A percentile compares a stretch with the other conserved stretches of the same genome.
These are phyloP conservation scores for Protophormia terraenovae DNA, from an alignment of 2,888 invertebrate genomes.

Conservation along the genomic window DNA sequence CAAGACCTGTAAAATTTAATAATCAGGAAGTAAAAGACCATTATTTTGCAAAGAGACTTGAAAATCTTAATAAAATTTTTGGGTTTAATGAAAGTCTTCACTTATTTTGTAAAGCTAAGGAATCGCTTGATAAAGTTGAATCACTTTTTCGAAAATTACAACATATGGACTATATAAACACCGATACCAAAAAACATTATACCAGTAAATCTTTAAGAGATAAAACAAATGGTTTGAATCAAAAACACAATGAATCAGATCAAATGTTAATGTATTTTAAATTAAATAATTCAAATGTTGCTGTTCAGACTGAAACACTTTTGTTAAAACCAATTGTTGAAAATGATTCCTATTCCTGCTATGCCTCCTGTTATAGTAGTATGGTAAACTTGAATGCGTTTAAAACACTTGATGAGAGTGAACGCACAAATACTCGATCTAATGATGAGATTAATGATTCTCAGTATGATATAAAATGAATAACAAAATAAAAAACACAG, in stretches of 20 bases:
- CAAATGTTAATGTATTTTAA: background rate
- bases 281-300: background rate
- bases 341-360: conserved; percentile 67
- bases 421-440: too few relatives aligned
- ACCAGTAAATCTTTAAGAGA: conserved; percentile 3
- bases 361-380: conserved; percentile 72
- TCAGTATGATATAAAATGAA: too few relatives aligned
- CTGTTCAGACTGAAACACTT: background rate
- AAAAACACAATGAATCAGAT: background rate
- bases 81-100: conserved; percentile 72
- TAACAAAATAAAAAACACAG: background rate
- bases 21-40: conserved; percentile 68
- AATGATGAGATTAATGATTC: background rate
- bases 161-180: background rate
- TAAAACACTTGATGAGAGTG: background rate
- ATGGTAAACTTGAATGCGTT: conserved; percentile 58
- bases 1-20: conserved; percentile 47
- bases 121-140: conserved; percentile 72
- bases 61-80: conserved; percentile 72
- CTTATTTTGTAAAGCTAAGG: conserved; percentile 72
- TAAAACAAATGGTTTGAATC: conserved; percentile 72
- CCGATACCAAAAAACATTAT: background rate
- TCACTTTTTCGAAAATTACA: conserved; percentile 54
- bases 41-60: conserved; percentile 72
- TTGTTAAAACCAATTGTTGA: background rate